Percentiles rank a stretch among this genome's conserved stretches.
phyloP scores from a whole-genome alignment of 2,888 invertebrate species.

The Thumatha senex region DNA sequence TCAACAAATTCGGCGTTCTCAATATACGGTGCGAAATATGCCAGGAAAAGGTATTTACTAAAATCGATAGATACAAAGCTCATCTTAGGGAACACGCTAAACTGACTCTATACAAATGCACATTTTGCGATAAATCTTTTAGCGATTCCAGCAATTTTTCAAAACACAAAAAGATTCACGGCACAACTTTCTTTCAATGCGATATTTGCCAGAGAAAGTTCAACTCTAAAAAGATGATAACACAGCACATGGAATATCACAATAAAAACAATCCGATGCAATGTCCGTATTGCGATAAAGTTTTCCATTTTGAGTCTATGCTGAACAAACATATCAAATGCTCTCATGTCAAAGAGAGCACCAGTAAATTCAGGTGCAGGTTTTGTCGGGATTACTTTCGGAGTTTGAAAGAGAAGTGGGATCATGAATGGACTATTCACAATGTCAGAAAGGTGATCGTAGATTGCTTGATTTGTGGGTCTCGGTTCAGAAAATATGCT shows the following conservation, averaged over 20 bases:
- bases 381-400: slow-evolving; percentile 60
- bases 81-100: slow-evolving; percentile 77
- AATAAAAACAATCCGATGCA: slow-evolving; percentile 56
- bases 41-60: slow-evolving; percentile 56
- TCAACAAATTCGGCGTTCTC: slow-evolving; percentile 57
- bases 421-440: slow-evolving; percentile 74
- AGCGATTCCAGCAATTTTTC: slow-evolving; percentile 80
- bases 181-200: slow-evolving; percentile 65
- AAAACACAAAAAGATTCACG: slow-evolving; percentile 79
- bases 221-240: slow-evolving; percentile 75
- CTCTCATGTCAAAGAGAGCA: slow-evolving; percentile 51
- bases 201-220: slow-evolving; percentile 75
- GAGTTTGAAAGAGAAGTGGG: slow-evolving; percentile 73
- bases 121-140: slow-evolving; percentile 75
- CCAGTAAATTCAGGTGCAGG: slow-evolving; percentile 55
- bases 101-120: slow-evolving; percentile 74
- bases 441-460: slow-evolving; percentile 69
- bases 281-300: slow-evolving; percentile 59
- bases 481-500: slow-evolving; percentile 70
- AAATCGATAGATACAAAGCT: slow-evolving; percentile 72
- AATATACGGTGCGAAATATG: slow-evolving; percentile 70
- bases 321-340: slow-evolving; percentile 70
- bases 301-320: slow-evolving; percentile 72
- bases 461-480: slow-evolving; percentile 66
- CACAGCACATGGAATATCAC: slow-evolving; percentile 74